Evolutionary conservation across 2,113 vertebrate species (phyloP).

Genomic region (Clarias gariepinus): DNA sequence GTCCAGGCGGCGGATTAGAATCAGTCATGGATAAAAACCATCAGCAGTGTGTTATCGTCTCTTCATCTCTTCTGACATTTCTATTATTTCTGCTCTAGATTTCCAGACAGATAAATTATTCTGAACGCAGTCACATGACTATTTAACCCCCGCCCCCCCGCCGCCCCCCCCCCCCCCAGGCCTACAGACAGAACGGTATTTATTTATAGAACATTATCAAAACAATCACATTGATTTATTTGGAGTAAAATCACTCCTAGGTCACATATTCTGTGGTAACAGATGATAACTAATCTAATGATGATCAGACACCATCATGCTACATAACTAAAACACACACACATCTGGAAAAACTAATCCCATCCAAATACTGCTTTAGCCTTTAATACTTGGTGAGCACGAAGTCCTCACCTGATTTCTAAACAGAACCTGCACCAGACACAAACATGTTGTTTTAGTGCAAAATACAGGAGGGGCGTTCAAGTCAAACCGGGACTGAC

Average conservation of each 20-base stretch:
- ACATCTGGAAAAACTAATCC: neutral
- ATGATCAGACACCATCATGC: neutral
- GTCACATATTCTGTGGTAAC: neutral
- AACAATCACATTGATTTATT: neutral
- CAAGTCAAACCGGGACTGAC: no score
- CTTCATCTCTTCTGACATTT: slow-evolving; percentile 56
- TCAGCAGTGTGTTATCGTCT: slow-evolving; percentile 39
- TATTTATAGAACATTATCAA: neutral
- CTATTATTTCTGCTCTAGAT: slow-evolving; percentile 50
- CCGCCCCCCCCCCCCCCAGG: neutral
- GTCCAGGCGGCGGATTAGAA: neutral
- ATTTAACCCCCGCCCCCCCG: neutral
- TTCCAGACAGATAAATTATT: slow-evolving; percentile 47
- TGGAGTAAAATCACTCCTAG: neutral
- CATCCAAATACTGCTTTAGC: neutral
- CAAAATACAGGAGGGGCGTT: no score
- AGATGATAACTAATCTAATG: neutral
- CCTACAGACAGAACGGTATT: neutral
- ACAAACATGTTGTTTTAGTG: no score
- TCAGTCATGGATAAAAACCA: slow-evolving; percentile 38
- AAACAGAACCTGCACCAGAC: no score
- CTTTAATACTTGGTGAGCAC: neutral
- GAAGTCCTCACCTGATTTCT: no score
- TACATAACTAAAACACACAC: neutral
- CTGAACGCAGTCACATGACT: neutral